Conservation (phyloP, 2,797 vertebrate species). For the Silurus lanzhouensis region DNA sequence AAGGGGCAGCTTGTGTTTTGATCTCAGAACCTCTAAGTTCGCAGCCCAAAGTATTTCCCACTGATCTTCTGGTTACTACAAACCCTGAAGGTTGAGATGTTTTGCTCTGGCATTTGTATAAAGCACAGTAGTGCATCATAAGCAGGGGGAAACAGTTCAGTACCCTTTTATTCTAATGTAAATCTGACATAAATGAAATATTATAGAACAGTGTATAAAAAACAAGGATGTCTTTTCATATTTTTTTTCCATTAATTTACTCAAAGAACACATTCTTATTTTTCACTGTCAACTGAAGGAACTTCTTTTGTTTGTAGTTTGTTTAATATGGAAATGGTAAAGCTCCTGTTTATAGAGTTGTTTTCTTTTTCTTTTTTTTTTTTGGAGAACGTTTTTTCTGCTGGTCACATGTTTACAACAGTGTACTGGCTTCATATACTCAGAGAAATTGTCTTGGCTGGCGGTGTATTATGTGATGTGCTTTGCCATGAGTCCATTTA, state of each 20-base stretch:
- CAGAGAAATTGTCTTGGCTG: background rate
- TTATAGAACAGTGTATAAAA: background rate
- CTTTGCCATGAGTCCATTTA: too few species aligned
- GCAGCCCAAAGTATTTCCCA: background rate
- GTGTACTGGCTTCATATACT: background rate
- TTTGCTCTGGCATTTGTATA: background rate
- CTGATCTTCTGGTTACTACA: background rate
- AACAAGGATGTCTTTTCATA: background rate
- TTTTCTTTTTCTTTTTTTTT: too few species aligned
- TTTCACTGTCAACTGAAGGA: background rate
- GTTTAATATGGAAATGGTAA: background rate
- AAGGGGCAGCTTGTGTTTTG: background rate
- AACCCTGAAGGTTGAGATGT: background rate
- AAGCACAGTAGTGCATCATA: background rate
- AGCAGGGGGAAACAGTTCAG: background rate
- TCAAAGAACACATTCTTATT: background rate
- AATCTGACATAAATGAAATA: background rate
- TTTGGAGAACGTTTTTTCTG: background rate
- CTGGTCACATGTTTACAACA: background rate
- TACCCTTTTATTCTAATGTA: background rate
- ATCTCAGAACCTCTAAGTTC: background rate
- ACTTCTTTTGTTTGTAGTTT: background rate
- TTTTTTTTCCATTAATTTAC: too few species aligned
- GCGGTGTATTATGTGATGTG: background rate
- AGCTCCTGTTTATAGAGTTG: background rate